Conservation (phyloP, 2,888 invertebrate species). For the Hypsopygia costalis region DNA sequence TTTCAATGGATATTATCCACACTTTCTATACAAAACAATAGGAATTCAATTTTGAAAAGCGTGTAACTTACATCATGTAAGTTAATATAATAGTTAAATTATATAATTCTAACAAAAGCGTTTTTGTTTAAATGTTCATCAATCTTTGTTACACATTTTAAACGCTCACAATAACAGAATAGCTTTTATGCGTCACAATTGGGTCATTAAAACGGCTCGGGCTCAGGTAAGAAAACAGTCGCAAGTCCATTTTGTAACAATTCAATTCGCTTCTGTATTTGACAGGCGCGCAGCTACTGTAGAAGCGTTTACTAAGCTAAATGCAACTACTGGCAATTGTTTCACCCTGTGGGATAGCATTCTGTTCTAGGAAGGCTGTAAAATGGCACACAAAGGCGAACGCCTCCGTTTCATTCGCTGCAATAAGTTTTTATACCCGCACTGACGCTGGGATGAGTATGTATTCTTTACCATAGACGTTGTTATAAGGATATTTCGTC, state of each 20-base stretch:
- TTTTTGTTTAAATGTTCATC: constrained; percentile 19
- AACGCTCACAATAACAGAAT: constrained; percentile 29
- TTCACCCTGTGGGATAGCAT: constrained; percentile 45
- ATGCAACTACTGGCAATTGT: constrained; percentile 42
- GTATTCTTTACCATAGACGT: constrained; percentile 34
- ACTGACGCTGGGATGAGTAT: constrained; percentile 38
- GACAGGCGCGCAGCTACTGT: constrained; percentile 30
- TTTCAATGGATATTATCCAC: neutral
- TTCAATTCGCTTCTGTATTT: constrained; percentile 54
- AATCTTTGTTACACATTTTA: constrained; percentile 23
- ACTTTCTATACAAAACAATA: constrained; percentile 3
- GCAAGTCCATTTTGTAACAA: constrained; percentile 32
- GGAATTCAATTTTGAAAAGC: constrained; percentile 7
- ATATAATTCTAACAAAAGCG: constrained; percentile 15
- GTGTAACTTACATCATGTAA: constrained; percentile 14
- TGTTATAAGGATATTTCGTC: constrained; percentile 29
- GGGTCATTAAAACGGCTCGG: constrained; percentile 36
- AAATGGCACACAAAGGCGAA: constrained; percentile 28
- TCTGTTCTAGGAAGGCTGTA: constrained; percentile 39
- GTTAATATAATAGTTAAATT: constrained; percentile 14
- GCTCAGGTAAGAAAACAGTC: constrained; percentile 25
- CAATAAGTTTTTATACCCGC: constrained; percentile 52
- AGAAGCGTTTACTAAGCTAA: constrained; percentile 32
- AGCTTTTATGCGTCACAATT: constrained; percentile 36
- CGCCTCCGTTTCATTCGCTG: constrained; percentile 29